Conservation (phyloP, 2,888 invertebrate genomes). For the Microplitis deprimator region DNA sequence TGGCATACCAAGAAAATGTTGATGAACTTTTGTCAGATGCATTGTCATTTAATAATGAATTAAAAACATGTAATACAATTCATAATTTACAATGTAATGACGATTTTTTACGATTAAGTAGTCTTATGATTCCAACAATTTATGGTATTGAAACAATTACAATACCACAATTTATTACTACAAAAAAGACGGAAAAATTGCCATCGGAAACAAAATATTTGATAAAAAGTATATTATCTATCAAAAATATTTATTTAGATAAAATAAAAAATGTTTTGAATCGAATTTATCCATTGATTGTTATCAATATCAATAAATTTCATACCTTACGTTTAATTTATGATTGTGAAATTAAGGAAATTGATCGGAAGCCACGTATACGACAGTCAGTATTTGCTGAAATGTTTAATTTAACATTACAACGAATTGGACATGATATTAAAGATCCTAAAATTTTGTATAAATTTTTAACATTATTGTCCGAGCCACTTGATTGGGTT, state of each 20-base stretch:
- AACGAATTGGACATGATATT: background rate
- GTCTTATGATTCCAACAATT: background rate
- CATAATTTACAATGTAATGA: constrained; percentile 3
- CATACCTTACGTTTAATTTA: constrained; percentile 1
- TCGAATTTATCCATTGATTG: background rate
- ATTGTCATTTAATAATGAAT: background rate
- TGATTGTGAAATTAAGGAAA: background rate
- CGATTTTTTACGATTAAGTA: background rate
- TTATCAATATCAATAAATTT: background rate
- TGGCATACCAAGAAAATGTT: background rate
- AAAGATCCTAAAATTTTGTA: background rate
- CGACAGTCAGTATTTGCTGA: background rate
- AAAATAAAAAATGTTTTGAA: background rate
- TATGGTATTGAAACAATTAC: background rate
- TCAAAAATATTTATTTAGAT: background rate
- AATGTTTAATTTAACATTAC: background rate
- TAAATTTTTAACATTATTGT: background rate
- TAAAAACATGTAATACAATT: background rate
- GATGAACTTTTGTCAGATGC: constrained; percentile 18
- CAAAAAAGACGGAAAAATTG: background rate
- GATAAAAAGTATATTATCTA: background rate
- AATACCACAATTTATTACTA: background rate
- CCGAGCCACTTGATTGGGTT: constrained; percentile 13
- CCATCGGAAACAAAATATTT: background rate
- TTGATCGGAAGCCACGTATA: background rate